phyloP scores from a whole-genome alignment of 2,797 vertebrate genomes.

The Garrulus glandarius region DNA sequence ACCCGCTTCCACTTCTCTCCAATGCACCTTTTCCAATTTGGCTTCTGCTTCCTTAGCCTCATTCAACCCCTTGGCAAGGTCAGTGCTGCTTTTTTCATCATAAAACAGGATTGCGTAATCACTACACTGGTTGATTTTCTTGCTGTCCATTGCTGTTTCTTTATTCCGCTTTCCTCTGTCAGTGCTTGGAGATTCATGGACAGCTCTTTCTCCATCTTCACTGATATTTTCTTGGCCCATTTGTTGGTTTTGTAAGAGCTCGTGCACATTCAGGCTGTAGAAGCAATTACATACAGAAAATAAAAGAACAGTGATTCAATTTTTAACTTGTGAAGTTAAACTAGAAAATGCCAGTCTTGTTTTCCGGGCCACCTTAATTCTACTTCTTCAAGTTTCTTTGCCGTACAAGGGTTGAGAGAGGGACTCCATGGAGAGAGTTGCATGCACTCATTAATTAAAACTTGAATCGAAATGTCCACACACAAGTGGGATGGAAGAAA shows the following conservation, averaged over 20 bases:
- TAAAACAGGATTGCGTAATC: background rate
- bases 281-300: slow-evolving; percentile 15
- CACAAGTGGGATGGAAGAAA: background rate
- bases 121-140: background rate
- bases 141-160: background rate
- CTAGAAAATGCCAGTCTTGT: slow-evolving; percentile 8
- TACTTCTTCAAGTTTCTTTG: background rate
- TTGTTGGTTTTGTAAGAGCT: slow-evolving; percentile 21
- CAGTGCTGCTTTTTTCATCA: background rate
- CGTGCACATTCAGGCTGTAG: background rate
- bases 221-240: background rate
- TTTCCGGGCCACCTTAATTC: background rate
- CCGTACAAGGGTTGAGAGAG: background rate
- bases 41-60: background rate
- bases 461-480: slow-evolving; percentile 27
- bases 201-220: slow-evolving; percentile 2
- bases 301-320: background rate
- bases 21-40: background rate
- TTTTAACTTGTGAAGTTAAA: slow-evolving; percentile 20
- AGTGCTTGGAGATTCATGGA: background rate
- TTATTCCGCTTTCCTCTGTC: background rate
- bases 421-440: background rate
- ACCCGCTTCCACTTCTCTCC: background rate
- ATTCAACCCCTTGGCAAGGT: slow-evolving; percentile 13
- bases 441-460: slow-evolving; percentile 17